Evolutionary conservation across 2,113 vertebrate species (phyloP).

Genomic region (Callopanchax toddi): DNA sequence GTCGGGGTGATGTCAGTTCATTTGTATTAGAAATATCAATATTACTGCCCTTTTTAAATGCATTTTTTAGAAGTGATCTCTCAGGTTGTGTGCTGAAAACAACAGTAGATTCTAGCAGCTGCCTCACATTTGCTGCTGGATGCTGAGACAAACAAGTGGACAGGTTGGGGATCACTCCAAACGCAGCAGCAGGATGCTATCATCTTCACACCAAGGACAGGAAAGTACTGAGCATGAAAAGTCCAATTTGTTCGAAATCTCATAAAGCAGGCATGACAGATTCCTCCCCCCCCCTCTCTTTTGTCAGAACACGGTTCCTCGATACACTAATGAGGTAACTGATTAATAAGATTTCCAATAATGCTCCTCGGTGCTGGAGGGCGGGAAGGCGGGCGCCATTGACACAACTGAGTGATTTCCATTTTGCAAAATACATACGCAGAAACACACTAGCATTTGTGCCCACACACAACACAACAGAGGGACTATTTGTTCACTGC

Average conservation of each 20-base stretch:
- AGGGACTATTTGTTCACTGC: constrained; percentile 66
- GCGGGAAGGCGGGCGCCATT: constrained; percentile 55
- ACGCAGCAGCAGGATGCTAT: constrained; percentile 22
- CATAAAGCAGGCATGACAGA: constrained; percentile 19
- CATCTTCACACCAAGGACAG: not conserved
- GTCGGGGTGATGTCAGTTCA: no score
- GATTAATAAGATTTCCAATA: constrained; percentile 70
- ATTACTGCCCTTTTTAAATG: no score
- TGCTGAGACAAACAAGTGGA: constrained; percentile 4
- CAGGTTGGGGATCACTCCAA: not conserved
- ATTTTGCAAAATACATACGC: constrained; percentile 32
- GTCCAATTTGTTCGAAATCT: constrained; percentile 18
- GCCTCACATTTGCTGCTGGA: not conserved
- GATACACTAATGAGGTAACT: constrained; percentile 63
- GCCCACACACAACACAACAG: constrained; percentile 41
- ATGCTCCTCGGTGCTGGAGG: constrained; percentile 50
- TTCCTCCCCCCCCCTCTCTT: constrained; percentile 40
- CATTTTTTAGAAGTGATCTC: no score
- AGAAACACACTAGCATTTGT: constrained; percentile 22
- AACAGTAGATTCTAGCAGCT: not conserved
- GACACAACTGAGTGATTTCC: constrained; percentile 47
- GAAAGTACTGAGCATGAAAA: constrained; percentile 12
- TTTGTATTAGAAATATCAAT: no score
- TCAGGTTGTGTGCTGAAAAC: no score
- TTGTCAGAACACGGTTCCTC: constrained; percentile 28